Conservation (phyloP, 2,113 vertebrate species). For the Halcyon malimbica region DNA sequence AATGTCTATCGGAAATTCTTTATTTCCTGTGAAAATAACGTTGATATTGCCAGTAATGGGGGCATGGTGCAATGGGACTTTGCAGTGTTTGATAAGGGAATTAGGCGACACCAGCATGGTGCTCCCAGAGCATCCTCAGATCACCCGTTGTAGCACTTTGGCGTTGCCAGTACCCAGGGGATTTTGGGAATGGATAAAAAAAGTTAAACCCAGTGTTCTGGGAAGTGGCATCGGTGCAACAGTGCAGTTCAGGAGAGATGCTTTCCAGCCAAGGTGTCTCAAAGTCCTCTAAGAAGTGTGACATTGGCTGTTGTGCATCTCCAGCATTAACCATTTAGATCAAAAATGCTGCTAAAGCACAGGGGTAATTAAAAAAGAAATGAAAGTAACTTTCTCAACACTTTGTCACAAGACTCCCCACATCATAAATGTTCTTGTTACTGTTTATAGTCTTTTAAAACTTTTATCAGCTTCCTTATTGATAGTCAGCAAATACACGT, state of each 20-base stretch:
- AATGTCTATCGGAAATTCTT: background rate
- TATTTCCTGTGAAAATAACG: constrained; percentile 35
- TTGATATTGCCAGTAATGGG: background rate
- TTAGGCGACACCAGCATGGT: accelerated
- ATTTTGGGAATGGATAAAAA: background rate
- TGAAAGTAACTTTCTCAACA: background rate
- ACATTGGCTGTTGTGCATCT: background rate
- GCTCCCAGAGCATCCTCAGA: background rate
- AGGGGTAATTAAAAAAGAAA: background rate
- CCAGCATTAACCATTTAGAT: background rate
- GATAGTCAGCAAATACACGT: background rate
- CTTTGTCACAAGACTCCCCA: background rate
- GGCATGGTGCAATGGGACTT: background rate
- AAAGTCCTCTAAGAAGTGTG: background rate
- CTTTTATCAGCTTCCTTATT: background rate
- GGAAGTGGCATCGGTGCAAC: background rate
- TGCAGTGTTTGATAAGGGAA: background rate
- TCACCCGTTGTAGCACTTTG: accelerated
- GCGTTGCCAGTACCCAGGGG: background rate
- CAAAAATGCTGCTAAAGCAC: background rate
- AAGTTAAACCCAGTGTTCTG: background rate
- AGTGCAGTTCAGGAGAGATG: background rate
- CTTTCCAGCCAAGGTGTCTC: background rate
- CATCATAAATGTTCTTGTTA: background rate
- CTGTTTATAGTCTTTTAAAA: background rate